Evolutionary conservation across 2,113 vertebrate genomes (phyloP).

Genomic region (Connochaetes taurinus): DNA sequence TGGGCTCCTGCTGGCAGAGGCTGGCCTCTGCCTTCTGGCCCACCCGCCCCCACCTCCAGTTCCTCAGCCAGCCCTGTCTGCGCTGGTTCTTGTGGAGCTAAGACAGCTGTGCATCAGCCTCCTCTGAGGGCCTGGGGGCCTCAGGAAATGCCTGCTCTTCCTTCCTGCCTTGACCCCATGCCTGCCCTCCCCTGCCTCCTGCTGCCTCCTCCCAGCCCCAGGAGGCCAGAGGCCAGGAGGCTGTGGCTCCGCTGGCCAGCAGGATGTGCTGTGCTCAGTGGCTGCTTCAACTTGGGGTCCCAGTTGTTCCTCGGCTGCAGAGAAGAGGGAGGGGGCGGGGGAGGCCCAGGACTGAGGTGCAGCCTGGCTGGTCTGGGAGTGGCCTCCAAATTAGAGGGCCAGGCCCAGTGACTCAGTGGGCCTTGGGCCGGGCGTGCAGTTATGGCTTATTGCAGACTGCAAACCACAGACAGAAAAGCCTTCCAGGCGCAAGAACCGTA

Average conservation of each 20-base stretch:
- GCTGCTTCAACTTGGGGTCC: neutral
- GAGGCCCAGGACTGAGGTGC: constrained; percentile 32
- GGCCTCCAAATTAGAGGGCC: constrained; percentile 71
- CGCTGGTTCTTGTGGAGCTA: neutral
- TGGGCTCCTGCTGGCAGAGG: neutral
- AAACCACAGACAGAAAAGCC: constrained; percentile 35
- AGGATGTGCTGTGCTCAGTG: neutral
- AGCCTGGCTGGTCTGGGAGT: constrained; percentile 57
- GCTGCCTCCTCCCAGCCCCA: neutral
- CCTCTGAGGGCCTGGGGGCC: neutral
- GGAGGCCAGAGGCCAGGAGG: neutral
- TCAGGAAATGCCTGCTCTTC: constrained; percentile 52
- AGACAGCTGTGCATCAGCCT: constrained; percentile 34
- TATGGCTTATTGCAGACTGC: constrained; percentile 59
- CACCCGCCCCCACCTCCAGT: neutral
- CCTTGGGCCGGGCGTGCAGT: constrained; percentile 42
- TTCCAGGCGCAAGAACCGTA: constrained; percentile 34
- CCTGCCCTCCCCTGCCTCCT: neutral
- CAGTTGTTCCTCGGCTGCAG: neutral
- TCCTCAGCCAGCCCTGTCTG: neutral
- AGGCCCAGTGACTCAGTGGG: constrained; percentile 58
- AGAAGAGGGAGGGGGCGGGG: too few relatives aligned
- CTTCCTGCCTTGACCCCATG: constrained; percentile 11
- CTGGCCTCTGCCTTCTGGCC: neutral
- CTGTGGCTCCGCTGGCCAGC: neutral